Evolutionary conservation across 2,113 vertebrate species (phyloP).

Genomic region (Vulpes ferrilata): DNA sequence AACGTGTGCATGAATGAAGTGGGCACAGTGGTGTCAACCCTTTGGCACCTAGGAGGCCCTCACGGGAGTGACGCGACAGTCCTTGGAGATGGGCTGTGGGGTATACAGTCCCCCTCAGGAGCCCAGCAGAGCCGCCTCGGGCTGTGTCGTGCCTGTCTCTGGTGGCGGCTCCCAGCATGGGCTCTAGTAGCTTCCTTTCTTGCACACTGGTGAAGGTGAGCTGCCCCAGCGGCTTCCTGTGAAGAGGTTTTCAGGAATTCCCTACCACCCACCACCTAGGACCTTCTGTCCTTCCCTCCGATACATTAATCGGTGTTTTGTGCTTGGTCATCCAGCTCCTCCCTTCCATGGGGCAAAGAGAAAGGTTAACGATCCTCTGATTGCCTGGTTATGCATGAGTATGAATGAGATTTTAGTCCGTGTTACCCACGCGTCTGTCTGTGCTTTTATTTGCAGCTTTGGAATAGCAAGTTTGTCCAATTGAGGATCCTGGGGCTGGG

Average conservation of each 20-base stretch:
- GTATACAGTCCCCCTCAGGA: rapidly evolving
- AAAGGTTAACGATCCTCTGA: neutral
- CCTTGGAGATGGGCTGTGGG: neutral
- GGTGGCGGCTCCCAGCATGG: too few relatives aligned
- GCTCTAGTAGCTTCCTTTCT: neutral
- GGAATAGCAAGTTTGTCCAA: neutral
- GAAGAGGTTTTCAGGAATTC: neutral
- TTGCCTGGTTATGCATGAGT: neutral
- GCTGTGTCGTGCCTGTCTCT: rapidly evolving
- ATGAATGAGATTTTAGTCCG: neutral
- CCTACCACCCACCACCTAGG: neutral
- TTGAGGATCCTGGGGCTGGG: neutral
- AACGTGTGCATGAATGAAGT: neutral
- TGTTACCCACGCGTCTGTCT: too few relatives aligned
- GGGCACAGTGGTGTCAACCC: too few relatives aligned
- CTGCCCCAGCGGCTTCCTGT: neutral
- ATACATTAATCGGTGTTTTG: too few relatives aligned
- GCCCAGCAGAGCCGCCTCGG: rapidly evolving
- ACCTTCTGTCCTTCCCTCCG: neutral
- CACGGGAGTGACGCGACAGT: too few relatives aligned
- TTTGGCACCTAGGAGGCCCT: neutral
- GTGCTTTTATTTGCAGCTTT: neutral
- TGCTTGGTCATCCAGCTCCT: too few relatives aligned
- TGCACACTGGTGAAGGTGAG: too few relatives aligned
- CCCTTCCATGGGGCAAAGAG: too few relatives aligned